Evolutionary conservation across 2,113 vertebrate species (phyloP), one percentile per base, ranked within the genome.

Genomic region (Brachypteracias leptosomus): DNA sequence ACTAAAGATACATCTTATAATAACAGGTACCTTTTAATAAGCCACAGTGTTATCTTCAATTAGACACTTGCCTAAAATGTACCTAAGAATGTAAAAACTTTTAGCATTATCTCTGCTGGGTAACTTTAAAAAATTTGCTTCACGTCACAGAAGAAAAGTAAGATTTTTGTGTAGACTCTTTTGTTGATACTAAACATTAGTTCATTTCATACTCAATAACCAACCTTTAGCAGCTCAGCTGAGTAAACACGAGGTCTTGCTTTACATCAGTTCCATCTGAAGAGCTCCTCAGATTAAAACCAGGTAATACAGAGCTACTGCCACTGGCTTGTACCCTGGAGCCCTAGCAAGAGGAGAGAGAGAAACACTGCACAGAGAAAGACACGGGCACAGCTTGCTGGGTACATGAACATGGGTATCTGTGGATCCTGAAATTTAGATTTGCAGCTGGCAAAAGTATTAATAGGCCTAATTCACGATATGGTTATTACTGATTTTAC

Each of bases 221-320:
- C 15, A 61, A 17, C 15, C 16, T 78, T 66, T 5, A 35, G 55
- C 22, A 92, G 74, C 40, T 65, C 58, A 73, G 35, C 26, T 74
- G 3, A 51, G 33, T 18, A n/a, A 54, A 42, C 6, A 1, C 5
- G 14, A 68, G 3, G 11, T 12, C 49, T 44, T 25, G 22, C 55
- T 66, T 85, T 70, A 70, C 10, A 38, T 2, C n/a, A 21, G 18
- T 19, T 54, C 47, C 6, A 12, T 6, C 26, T 35, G 42, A 88
- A 63, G 62, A 88, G 38, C 38, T 62, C 57, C 46, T 44, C 11
- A 8, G 17, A 16, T 21, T 42, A 66, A 67, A 78, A 92, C 5
- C 16, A 55, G 16, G 19, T n/a, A 20, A 58, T 0, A 1, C 2
- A 71, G 20, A 0, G 3, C 36, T 40, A 5, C 0, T 21, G 22